A percentile compares a stretch with the other conserved stretches of the same genome.
Conservation (phyloP, 2,888 invertebrate genomes). For the Tipula lateralis region DNA sequence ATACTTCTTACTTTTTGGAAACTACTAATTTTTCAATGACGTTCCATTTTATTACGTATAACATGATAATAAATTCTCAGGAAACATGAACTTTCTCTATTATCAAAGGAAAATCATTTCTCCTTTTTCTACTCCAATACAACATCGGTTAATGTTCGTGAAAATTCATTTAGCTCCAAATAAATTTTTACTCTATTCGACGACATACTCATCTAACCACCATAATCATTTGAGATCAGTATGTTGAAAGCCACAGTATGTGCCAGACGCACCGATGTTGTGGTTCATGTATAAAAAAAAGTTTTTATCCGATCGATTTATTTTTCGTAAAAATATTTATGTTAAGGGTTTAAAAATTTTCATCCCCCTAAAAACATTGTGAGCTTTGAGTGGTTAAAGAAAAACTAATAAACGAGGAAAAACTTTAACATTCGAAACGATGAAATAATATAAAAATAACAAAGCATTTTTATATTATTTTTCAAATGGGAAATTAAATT, state of each 20-base stretch:
- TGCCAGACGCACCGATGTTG: background rate
- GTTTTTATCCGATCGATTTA: background rate
- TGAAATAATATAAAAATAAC: background rate
- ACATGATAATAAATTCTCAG: background rate
- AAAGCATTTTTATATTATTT: background rate
- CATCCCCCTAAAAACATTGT: background rate
- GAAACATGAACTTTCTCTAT: background rate
- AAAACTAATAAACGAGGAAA: background rate
- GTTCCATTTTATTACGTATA: background rate
- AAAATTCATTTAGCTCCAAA: background rate
- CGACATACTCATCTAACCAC: background rate
- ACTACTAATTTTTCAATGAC: background rate
- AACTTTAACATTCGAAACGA: background rate
- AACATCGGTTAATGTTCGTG: background rate
- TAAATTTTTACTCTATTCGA: background rate
- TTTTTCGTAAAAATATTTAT: background rate
- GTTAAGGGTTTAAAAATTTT: background rate
- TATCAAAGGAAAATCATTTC: background rate
- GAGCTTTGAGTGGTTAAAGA: background rate
- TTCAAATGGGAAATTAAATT: background rate
- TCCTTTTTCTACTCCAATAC: background rate
- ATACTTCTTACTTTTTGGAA: background rate
- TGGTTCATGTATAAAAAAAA: background rate
- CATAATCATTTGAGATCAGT: background rate
- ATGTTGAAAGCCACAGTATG: background rate